phyloP scores from a whole-genome alignment of 2,797 vertebrate species.

The Gephyroberyx darwinii region DNA sequence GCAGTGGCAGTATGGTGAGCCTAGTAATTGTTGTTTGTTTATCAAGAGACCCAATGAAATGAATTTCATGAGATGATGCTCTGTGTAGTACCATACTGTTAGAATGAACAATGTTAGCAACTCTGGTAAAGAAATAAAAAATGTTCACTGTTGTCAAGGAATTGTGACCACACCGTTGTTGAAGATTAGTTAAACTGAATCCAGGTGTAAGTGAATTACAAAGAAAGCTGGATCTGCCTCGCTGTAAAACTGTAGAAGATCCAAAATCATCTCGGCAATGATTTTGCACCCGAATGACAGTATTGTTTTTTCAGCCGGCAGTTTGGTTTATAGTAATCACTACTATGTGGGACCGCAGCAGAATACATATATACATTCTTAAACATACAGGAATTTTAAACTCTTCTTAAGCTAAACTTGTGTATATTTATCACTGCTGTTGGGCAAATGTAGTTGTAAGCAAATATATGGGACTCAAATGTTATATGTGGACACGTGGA shows the following conservation, averaged over 20 bases:
- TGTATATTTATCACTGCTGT: constrained; percentile 67
- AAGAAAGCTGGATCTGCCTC: not conserved
- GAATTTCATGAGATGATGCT: constrained; percentile 39
- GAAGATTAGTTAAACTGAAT: constrained; percentile 45
- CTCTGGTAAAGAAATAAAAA: not conserved
- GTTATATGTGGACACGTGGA: constrained; percentile 39
- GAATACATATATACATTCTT: constrained; percentile 25
- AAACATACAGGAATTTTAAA: constrained; percentile 54
- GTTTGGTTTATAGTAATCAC: constrained; percentile 57
- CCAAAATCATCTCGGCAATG: constrained; percentile 49
- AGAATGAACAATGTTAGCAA: constrained; percentile 12
- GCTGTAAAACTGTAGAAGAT: constrained; percentile 18
- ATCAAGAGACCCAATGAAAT: constrained; percentile 16
- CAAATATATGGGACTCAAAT: constrained; percentile 36
- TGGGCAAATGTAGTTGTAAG: constrained; percentile 47
- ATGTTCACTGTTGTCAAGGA: constrained; percentile 9
- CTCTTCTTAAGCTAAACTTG: constrained; percentile 61
- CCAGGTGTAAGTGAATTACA: constrained; percentile 36
- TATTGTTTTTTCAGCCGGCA: constrained; percentile 24
- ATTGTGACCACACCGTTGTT: constrained; percentile 3
- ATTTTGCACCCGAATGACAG: constrained; percentile 15
- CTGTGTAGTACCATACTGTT: constrained; percentile 14
- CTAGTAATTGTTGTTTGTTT: not conserved
- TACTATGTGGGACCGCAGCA: constrained; percentile 52
- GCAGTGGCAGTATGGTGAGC: constrained; percentile 13